Conservation (phyloP, 2,888 invertebrate genomes). For the Chymomyza fuscimana region DNA sequence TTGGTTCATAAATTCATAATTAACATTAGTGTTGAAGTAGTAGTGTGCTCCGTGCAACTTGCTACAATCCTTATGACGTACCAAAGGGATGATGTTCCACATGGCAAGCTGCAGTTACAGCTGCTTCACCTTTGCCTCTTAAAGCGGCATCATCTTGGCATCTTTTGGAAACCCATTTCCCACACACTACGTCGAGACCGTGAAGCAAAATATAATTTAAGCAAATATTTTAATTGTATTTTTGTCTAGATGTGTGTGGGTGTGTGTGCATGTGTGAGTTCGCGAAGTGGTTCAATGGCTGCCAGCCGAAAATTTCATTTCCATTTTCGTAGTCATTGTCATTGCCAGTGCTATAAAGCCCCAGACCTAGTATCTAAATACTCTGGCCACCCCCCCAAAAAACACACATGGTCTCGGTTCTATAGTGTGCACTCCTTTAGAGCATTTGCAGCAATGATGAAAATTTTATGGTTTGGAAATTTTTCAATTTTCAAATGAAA, state of each 20-base stretch:
- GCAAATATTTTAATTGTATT: constrained; percentile 68
- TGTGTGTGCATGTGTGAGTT: constrained; percentile 5
- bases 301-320: constrained; percentile 24
- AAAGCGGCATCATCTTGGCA: constrained; percentile 2
- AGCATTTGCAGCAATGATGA: constrained; percentile 55
- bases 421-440: constrained; percentile 40
- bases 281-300: constrained; percentile 14
- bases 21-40: constrained; percentile 49
- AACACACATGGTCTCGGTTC: constrained; percentile 20
- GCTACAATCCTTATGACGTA: constrained; percentile 13
- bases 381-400: constrained; percentile 7
- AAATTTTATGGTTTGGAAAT: constrained; percentile 80
- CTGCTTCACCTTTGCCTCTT: constrained; percentile 1
- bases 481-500: constrained; percentile 75
- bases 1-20: constrained; percentile 69
- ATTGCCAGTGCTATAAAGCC: constrained; percentile 22
- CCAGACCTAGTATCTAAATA: neutral
- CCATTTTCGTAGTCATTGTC: constrained; percentile 25
- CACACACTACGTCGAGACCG: neutral
- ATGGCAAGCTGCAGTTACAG: constrained; percentile 4
- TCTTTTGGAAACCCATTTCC: neutral
- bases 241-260: neutral
- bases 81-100: constrained; percentile 2
- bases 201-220: constrained; percentile 52
- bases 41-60: constrained; percentile 17